These are phyloP conservation scores for Cryptophagus acutangulus DNA, from an alignment of 2,888 invertebrate genomes.

Conservation along the genomic window DNA sequence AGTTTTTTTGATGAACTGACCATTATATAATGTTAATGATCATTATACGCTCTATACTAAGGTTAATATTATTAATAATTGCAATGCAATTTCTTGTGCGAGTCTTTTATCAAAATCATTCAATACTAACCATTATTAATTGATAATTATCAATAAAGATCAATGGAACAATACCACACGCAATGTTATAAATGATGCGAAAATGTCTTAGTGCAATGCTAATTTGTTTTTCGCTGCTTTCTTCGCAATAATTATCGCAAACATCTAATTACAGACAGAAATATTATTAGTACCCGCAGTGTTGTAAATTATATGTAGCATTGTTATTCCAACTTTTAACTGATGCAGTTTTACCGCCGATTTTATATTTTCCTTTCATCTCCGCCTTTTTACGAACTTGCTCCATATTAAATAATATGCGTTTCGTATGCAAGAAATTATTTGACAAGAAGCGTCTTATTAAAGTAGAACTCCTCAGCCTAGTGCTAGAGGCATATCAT, in stretches of 20 bases:
- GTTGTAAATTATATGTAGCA: not conserved
- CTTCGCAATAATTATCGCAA: conserved; percentile 1
- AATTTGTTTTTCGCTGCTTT: too few relatives aligned
- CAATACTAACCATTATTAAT: too few relatives aligned
- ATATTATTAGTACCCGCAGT: conserved; percentile 2
- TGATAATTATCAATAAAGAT: not conserved
- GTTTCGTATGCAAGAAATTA: too few relatives aligned
- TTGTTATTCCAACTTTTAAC: not conserved
- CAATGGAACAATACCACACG: not conserved
- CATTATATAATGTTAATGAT: conserved; percentile 1
- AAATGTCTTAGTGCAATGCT: not conserved
- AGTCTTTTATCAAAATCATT: too few relatives aligned
- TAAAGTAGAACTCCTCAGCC: too few relatives aligned
- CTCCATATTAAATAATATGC: too few relatives aligned
- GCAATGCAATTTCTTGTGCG: too few relatives aligned
- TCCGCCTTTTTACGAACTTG: too few relatives aligned
- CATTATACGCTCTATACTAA: not conserved
- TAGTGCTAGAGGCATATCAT: not conserved
- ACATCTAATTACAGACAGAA: not conserved
- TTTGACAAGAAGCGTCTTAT: too few relatives aligned
- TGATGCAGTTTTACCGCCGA: conserved; percentile 1
- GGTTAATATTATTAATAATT: too few relatives aligned
- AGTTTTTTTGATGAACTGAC: conserved; percentile 1
- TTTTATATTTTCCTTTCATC: too few relatives aligned
- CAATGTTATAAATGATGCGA: not conserved